Base-by-base conservation (phyloP, 2,888 invertebrate genomes). In the Bombylius major region DNA sequence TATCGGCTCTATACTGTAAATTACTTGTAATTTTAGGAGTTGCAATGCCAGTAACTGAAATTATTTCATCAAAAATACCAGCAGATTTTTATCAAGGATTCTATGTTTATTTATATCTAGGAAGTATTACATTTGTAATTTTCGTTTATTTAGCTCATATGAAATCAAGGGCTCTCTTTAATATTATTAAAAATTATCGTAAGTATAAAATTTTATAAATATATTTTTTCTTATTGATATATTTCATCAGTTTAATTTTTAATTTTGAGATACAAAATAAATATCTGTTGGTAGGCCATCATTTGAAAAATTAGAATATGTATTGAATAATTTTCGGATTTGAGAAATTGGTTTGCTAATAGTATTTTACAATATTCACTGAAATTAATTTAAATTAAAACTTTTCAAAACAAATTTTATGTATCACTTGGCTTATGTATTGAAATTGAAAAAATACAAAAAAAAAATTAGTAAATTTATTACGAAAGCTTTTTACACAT, bases 31-130 rank as follows among this genome's bases (percentile, higher is more conserved):
- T 93, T 6, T 75, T 89, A 61, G 90, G 90, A 9, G 80, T 91
- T 46, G 89, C 91, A 14, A 84, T 94, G 65, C 92, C 93, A 5
- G 82, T 93, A 59, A 89, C 92, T 5, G 89, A 92, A 76, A 87
- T 89, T 53, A 86, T 91, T 60, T 86, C 89, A 5, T 80, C 82
- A 51, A 82, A 83, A 64, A 87, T 90, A 33, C 84, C 87, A 23
- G 79, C 82, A 39, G 81, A 82, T 56, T 84, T 86, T 67, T 89
- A 89, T 69, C 86, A 89, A 82, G 89, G 86, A 50, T 91, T 89
- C 71, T 91, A 91, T 72, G 77, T 90, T 49, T 92, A 89, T 68
- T 76, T 91, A 49, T 91, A 91, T 69, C 69, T 82, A 58, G 83
- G 83, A 49, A 88, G 89, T 64, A 83, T 91, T 54, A 67, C 80